Conservation (phyloP, 2,888 invertebrate species). For the Cantharis rufa region DNA sequence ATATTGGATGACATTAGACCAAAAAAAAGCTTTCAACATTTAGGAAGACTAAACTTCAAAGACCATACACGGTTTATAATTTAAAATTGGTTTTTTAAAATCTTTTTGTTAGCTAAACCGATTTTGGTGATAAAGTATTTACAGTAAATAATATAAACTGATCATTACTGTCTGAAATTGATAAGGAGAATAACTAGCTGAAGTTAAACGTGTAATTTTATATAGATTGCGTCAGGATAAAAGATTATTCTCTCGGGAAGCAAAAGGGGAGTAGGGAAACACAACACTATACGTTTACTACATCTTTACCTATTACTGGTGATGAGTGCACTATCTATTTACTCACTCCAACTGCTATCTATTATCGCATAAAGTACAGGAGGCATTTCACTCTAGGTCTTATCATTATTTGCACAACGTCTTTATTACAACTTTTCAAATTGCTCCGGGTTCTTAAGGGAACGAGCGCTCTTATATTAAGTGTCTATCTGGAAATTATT, state of each 20-base stretch:
- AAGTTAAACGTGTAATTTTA: slow-evolving; percentile 39
- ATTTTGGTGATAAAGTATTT: no score
- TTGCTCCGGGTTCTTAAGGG: neutral
- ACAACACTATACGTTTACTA: neutral
- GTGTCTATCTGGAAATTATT: neutral
- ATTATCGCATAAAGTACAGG: neutral
- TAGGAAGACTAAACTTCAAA: neutral
- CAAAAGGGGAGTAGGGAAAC: slow-evolving; percentile 5
- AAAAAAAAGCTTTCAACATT: neutral
- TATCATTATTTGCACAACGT: neutral
- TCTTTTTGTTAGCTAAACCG: no score
- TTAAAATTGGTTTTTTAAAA: neutral
- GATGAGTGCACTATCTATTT: neutral
- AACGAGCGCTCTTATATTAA: neutral
- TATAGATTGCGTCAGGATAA: slow-evolving; percentile 36
- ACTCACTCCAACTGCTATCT: neutral
- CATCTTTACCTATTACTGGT: neutral
- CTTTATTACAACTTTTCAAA: neutral
- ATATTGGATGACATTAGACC: neutral
- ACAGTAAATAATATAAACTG: slow-evolving; percentile 14
- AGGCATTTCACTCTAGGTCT: neutral
- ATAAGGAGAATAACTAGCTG: slow-evolving; percentile 27
- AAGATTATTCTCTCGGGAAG: slow-evolving; percentile 19
- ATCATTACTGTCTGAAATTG: slow-evolving; percentile 30
- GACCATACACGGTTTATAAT: neutral